Evolutionary conservation across 2,113 vertebrate genomes (phyloP).

Genomic region (Mixornis gularis): DNA sequence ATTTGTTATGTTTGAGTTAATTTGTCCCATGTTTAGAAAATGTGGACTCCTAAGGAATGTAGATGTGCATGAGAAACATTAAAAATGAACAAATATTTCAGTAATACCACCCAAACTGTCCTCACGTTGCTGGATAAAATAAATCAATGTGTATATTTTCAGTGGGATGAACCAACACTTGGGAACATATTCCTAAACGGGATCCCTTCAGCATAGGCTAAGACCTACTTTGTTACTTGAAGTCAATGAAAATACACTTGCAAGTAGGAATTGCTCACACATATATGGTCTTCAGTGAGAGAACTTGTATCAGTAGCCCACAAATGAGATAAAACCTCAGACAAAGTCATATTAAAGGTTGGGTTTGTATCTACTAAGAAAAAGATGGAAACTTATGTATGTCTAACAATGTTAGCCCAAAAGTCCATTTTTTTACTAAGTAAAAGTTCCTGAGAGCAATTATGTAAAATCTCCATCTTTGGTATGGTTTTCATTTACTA

Average conservation of each 20-base stretch:
- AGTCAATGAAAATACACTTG: background rate
- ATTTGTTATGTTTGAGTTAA: constrained; percentile 33
- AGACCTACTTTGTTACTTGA: background rate
- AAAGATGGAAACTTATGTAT: background rate
- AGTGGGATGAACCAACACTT: background rate
- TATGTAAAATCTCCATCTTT: background rate
- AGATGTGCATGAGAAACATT: constrained; percentile 18
- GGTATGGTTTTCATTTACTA: background rate
- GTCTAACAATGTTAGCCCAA: background rate
- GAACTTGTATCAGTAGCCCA: background rate
- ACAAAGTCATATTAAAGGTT: background rate
- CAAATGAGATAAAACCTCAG: background rate
- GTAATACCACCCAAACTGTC: constrained; percentile 14
- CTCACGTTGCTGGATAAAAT: background rate
- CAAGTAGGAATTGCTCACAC: background rate
- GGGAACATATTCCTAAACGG: background rate
- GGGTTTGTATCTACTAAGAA: background rate
- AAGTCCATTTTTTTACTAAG: background rate
- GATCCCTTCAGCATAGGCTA: background rate
- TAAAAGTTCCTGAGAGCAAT: background rate
- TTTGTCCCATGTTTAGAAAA: constrained; percentile 27
- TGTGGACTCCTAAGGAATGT: background rate
- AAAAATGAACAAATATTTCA: constrained; percentile 38
- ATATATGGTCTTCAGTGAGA: background rate
- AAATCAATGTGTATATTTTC: background rate